Conservation (phyloP, 2,113 vertebrate species). For the Phocoena phocoena region DNA sequence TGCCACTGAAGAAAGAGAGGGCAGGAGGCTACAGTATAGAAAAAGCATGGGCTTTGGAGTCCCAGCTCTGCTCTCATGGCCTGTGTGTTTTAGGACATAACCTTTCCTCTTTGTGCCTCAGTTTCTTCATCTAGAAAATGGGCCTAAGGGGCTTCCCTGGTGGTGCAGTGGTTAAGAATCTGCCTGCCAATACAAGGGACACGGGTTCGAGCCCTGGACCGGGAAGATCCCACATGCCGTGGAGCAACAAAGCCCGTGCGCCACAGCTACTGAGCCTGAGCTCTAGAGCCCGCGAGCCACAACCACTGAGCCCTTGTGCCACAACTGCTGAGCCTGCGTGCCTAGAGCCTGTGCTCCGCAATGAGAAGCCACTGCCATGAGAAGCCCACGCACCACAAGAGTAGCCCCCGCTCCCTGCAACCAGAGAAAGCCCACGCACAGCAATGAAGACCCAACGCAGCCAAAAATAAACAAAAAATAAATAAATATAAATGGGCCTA, state of each 20-base stretch:
- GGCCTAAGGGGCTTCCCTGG: neutral
- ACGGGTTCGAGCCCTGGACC: neutral
- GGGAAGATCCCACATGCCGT: neutral
- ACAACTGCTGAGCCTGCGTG: too few relatives aligned
- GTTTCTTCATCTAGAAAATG: constrained; percentile 38
- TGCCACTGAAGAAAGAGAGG: neutral
- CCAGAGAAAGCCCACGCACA: too few relatives aligned
- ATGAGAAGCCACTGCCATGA: too few relatives aligned
- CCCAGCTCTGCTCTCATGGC: neutral
- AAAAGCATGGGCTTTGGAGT: neutral
- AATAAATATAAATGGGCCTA: neutral
- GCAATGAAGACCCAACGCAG: neutral
- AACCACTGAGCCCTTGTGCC: too few relatives aligned
- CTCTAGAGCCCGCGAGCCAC: too few relatives aligned
- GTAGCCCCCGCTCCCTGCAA: neutral
- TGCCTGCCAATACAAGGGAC: neutral
- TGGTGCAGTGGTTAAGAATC: neutral
- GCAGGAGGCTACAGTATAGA: neutral
- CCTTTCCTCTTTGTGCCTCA: neutral
- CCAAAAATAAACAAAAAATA: neutral
- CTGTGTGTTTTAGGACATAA: neutral
- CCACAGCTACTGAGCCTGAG: neutral
- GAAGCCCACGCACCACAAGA: neutral
- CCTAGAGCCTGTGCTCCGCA: too few relatives aligned
- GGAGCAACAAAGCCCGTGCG: neutral